Evolutionary conservation across 2,888 invertebrate genomes (phyloP), one percentile per base, ranked within the genome.

Genomic region (Acrobasis consociella): DNA sequence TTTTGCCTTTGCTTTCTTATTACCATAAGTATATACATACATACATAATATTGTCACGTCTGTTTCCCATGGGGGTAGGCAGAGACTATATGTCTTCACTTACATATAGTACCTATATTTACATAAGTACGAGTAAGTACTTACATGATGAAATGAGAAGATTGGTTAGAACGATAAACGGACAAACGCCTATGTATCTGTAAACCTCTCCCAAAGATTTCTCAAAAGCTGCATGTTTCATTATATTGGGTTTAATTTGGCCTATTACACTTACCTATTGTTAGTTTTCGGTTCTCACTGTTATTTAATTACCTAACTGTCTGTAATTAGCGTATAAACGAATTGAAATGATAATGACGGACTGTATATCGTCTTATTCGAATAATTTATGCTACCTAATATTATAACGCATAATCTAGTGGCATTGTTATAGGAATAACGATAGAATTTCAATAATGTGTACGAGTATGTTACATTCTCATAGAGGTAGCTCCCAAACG

Each of bases 241-340:
- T 77, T 75, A 76, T 75, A 79, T 82, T 82, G 77, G 72, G 68
- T 77, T 79, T 76, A 81, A 83, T 78, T 77, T 77, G 78, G 76
- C 75, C 76, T 79, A 77, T 86, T 82, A 83, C 78, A 71, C 70
- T 68, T 64, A 72, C 72, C 86, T 73, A 89, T 91, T 91, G 91
- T 91, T 85, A 78, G 83, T 78, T 86, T 87, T 85, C 64, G 79
- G 86, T 91, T 91, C 90, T 85, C 90, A 91, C 87, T 81, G 78
- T 77, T 83, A 83, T 82, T 86, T 89, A 89, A 91, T 89, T 87
- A 82, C 82, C 83, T 80, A 82, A 78, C 83, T 72, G 82, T 87
- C 80, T 78, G 77, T 88, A 88, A 91, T 91, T 89, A 89, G 83
- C 80, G 82, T 69, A 84, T 82, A 83, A 86, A 87, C 77, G 85